Evolutionary conservation across 2,888 invertebrate species (phyloP), one percentile per base, ranked within the genome.

Genomic region (Lacanobia wlatinum): DNA sequence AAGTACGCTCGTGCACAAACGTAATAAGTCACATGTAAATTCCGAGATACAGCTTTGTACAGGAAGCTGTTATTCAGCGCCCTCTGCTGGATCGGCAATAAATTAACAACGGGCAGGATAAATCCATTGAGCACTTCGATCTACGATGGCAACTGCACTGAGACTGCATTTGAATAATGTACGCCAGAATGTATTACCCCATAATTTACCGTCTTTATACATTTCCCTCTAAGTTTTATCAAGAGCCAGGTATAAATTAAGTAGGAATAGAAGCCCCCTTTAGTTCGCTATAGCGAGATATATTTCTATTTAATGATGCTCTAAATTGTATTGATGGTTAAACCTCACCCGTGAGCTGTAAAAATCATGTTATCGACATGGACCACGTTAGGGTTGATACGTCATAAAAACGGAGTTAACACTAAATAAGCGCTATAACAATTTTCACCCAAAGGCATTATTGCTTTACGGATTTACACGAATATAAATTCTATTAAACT

Each of bases 91-190:
- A 88, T 87, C 87, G 83, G 90, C 92, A 87, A 94, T 95, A 95
- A 94, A 95, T 95, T 94, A 94, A 88, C 90, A 84, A 83, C 85
- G 85, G 88, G 87, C 89, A 85, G 93, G 91, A 92, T 93, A 91
- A 90, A 94, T 92, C 92, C 91, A 92, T 92, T 92, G 93, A 93
- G 87, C 87, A 86, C 87, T 93, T 90, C 91, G 92, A 92, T 91
- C 89, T 90, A 86, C 87, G 89, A 92, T 87, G 89, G 85, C 80
- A 80, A 86, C 83, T 91, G 92, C 92, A 92, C 82, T 77, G 85
- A 87, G 84, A 88, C 90, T 92, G 92, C 92, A 92, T 90, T 90
- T 90, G 90, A 91, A 91, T 91, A 91, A 90, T 88, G 90, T 87
- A 88, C 82, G 85, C 83, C 78, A 87, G 86, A 89, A 88, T 89